Percentiles rank a stretch among this genome's conserved stretches.
Evolutionary conservation across 2,888 invertebrate genomes (phyloP).

Genomic region (Cantharis flavilabris): DNA sequence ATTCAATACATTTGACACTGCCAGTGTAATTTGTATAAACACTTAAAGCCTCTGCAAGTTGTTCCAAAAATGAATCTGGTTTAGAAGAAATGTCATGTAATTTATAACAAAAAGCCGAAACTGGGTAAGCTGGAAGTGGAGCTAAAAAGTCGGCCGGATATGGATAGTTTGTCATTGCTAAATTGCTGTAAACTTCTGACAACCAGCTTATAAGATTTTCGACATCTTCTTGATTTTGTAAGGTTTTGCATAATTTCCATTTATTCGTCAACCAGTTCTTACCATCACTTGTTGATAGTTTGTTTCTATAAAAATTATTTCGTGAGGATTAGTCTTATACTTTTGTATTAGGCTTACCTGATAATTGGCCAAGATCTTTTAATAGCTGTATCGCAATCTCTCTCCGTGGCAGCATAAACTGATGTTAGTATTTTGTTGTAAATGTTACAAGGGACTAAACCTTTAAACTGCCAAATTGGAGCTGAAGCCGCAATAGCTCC

Average conservation of each 20-base stretch:
- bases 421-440: conserved; percentile 80
- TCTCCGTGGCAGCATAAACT: conserved; percentile 62
- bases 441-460: conserved; percentile 76
- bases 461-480: conserved; percentile 85
- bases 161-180: conserved; percentile 97
- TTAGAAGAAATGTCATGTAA: conserved; percentile 54
- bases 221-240: conserved; percentile 64
- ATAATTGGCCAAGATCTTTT: conserved; percentile 78
- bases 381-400: conserved; percentile 72
- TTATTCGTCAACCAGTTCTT: conserved; percentile 68
- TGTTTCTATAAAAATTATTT: conserved; percentile 52
- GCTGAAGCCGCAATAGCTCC: conserved; percentile 94
- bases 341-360: conserved; percentile 57
- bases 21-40: conserved; percentile 86
- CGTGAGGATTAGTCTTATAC: not conserved
- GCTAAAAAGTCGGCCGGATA: conserved; percentile 83
- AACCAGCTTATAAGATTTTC: conserved; percentile 71
- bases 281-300: conserved; percentile 65
- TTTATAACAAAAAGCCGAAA: conserved; percentile 66
- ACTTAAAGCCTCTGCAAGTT: conserved; percentile 70
- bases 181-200: conserved; percentile 70
- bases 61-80: conserved; percentile 61
- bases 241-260: conserved; percentile 77
- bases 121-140: conserved; percentile 84
- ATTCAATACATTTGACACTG: conserved; percentile 69